Evolutionary conservation across 2,888 invertebrate species (phyloP).

Genomic region (Herminia tarsipennalis): DNA sequence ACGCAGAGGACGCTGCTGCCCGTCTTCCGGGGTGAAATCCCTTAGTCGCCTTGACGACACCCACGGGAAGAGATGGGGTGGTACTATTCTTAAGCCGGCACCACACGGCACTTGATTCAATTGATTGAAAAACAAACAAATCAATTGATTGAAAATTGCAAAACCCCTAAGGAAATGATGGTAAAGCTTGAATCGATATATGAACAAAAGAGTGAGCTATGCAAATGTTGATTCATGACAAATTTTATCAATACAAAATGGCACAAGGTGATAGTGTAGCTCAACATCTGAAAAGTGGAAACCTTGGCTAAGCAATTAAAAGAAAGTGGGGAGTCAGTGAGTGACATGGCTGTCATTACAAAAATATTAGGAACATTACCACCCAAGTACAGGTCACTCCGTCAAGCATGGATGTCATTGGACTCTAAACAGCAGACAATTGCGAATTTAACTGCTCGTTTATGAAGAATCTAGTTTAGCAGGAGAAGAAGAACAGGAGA

Average conservation of each 20-base stretch:
- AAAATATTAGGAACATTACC: constrained; percentile 5
- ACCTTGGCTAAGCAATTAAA: constrained; percentile 7
- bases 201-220: constrained; percentile 29
- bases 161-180: constrained; percentile 21
- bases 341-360: not conserved
- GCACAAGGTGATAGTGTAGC: constrained; percentile 1
- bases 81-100: too few relatives aligned
- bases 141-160: constrained; percentile 27
- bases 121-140: too few relatives aligned
- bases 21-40: too few relatives aligned
- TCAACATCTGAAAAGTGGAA: constrained; percentile 10
- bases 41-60: too few relatives aligned
- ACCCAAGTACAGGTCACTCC: not conserved
- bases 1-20: too few relatives aligned
- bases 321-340: not conserved
- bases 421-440: not conserved
- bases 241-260: constrained; percentile 13
- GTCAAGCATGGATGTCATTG: not conserved
- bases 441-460: not conserved
- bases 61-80: too few relatives aligned
- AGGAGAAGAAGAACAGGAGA: not conserved
- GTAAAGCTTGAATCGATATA: constrained; percentile 28
- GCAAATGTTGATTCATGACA: constrained; percentile 34
- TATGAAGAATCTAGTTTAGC: not conserved
- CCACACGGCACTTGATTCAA: too few relatives aligned